Percentiles rank a stretch among this genome's conserved stretches.
phyloP scores from a whole-genome alignment of 2,888 invertebrate genomes.

The Eupithecia vulgata region DNA sequence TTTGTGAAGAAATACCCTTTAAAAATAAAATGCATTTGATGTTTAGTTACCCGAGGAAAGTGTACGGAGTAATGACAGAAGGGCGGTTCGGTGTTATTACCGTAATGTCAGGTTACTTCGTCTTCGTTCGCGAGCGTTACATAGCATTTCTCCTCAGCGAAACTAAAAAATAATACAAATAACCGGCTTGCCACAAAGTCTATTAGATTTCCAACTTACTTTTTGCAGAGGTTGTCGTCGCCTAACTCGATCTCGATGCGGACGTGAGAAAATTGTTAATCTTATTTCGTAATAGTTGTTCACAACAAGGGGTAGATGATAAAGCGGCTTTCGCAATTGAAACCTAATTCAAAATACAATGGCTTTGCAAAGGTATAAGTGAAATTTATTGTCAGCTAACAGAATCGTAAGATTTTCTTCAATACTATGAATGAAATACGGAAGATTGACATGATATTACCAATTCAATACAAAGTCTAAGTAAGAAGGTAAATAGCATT shows the following conservation, averaged over 20 bases:
- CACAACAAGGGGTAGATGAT: slow-evolving; percentile 57
- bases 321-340: slow-evolving; percentile 59
- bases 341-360: slow-evolving; percentile 53
- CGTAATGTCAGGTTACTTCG: slow-evolving; percentile 78
- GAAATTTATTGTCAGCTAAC: neutral
- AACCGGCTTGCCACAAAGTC: slow-evolving; percentile 80
- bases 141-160: slow-evolving; percentile 74
- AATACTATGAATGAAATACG: neutral
- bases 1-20: slow-evolving; percentile 63
- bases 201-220: slow-evolving; percentile 81
- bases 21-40: slow-evolving; percentile 65
- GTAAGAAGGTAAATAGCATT: neutral
- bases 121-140: slow-evolving; percentile 78
- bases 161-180: slow-evolving; percentile 79
- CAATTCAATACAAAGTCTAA: neutral
- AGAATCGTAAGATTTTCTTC: neutral
- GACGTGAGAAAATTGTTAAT: slow-evolving; percentile 80
- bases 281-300: slow-evolving; percentile 71
- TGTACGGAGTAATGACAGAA: slow-evolving; percentile 79
- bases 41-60: slow-evolving; percentile 73
- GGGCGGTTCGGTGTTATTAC: slow-evolving; percentile 79
- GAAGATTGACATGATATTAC: neutral
- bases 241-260: slow-evolving; percentile 78
- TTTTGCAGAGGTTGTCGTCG: slow-evolving; percentile 79
- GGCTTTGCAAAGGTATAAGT: slow-evolving; percentile 1